These are phyloP conservation scores for rabbit (Oryctolagus cuniculus) DNA, from an alignment of 2,113 vertebrate genomes.

Conservation along the genomic window DNA sequence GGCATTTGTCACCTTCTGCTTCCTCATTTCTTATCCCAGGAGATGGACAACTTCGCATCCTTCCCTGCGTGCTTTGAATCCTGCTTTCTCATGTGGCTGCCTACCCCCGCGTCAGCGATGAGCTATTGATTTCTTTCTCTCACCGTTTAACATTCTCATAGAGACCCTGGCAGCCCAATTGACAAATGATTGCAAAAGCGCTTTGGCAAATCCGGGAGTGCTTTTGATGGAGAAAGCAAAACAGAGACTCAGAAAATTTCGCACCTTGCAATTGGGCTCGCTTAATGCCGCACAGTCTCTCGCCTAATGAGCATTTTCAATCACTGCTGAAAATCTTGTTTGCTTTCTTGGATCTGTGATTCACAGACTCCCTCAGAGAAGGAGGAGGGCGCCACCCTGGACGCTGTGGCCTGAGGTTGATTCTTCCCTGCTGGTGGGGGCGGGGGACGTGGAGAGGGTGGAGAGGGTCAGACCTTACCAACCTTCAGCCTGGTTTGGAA, in stretches of 20 bases:
- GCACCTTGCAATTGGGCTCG: constrained; percentile 1
- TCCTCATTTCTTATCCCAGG: constrained; percentile 25
- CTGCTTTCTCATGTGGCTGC: constrained; percentile 17
- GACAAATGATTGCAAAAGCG: constrained; percentile 70
- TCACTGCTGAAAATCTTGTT: neutral
- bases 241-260: constrained; percentile 35
- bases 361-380: neutral
- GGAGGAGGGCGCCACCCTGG: neutral
- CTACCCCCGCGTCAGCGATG: neutral
- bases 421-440: neutral
- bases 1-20: constrained; percentile 25
- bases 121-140: constrained; percentile 66
- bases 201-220: constrained; percentile 52
- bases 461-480: neutral
- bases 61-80: neutral
- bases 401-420: neutral
- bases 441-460: neutral
- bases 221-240: constrained; percentile 65
- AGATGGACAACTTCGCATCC: neutral
- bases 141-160: constrained; percentile 65
- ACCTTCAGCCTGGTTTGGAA: neutral
- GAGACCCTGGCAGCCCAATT: constrained; percentile 63
- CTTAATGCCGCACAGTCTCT: neutral
- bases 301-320: constrained; percentile 48
- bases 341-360: neutral